Conservation (phyloP, 2,797 vertebrate genomes). For the Calcarius lapponicus region DNA sequence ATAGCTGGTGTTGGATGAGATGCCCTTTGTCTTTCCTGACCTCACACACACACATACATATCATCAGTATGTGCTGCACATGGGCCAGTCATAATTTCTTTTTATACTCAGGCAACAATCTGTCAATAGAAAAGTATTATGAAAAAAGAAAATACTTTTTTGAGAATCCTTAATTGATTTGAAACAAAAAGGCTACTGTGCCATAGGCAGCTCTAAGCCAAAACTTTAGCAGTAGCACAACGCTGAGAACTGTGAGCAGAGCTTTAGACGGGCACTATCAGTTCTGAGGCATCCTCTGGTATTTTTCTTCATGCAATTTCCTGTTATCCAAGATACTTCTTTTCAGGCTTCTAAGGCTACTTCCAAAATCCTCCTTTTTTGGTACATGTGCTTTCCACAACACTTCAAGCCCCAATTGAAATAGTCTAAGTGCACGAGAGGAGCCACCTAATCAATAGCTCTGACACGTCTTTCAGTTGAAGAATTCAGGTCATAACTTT, state of each 20-base stretch:
- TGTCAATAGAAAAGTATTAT: neutral
- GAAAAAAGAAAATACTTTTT: neutral
- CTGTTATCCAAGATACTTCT: neutral
- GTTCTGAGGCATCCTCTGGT: neutral
- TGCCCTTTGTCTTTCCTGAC: neutral
- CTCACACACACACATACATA: accelerated
- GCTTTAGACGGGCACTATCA: neutral
- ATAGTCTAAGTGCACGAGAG: neutral
- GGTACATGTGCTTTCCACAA: neutral
- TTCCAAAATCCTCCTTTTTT: neutral
- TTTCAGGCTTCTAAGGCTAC: neutral
- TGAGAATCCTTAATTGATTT: neutral
- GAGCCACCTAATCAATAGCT: accelerated
- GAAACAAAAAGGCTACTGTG: neutral
- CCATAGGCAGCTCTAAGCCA: neutral
- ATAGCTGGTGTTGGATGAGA: neutral
- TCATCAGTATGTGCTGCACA: neutral
- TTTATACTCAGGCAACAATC: neutral
- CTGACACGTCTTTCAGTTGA: neutral
- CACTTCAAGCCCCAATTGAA: accelerated
- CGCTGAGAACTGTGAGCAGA: neutral
- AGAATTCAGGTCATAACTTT: neutral
- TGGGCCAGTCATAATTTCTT: neutral
- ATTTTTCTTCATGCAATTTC: neutral
- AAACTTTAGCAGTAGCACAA: neutral